Percentiles rank a stretch among this genome's conserved stretches.
Conservation (phyloP, 2,888 invertebrate species). For the Nymphalis urticae region DNA sequence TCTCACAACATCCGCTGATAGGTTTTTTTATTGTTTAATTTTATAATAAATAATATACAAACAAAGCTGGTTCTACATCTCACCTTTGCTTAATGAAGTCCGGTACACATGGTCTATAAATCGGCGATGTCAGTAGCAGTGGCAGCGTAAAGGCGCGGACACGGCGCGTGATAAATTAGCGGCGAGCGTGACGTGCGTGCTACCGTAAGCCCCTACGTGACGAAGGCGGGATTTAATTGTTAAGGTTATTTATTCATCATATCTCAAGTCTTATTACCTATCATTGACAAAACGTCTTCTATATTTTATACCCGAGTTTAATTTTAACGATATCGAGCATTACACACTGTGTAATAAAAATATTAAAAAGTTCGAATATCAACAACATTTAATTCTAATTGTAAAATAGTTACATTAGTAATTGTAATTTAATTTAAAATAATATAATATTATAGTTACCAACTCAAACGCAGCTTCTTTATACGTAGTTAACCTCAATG, state of each 20-base stretch:
- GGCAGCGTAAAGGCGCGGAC: conserved; percentile 68
- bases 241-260: conserved; percentile 27
- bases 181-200: conserved; percentile 57
- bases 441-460: conserved; percentile 47
- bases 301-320: no score
- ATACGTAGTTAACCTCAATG: conserved; percentile 45
- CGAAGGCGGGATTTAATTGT: conserved; percentile 43
- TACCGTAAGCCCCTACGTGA: conserved; percentile 57
- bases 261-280: conserved; percentile 8
- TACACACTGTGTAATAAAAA: no score
- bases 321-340: no score
- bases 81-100: conserved; percentile 30
- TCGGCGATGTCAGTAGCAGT: conserved; percentile 61
- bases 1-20: no score
- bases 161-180: conserved; percentile 53
- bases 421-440: conserved; percentile 5
- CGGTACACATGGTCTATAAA: conserved; percentile 51
- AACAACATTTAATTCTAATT: no score
- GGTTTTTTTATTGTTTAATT: not conserved
- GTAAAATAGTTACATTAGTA: not conserved
- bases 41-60: not conserved
- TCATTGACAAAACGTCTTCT: not conserved
- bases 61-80: not conserved
- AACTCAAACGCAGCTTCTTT: conserved; percentile 46
- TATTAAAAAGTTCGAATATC: no score